These are phyloP conservation scores for Rhagoletis pomonella DNA, from an alignment of 1,140 invertebrate genomes.

Conservation along the genomic window DNA sequence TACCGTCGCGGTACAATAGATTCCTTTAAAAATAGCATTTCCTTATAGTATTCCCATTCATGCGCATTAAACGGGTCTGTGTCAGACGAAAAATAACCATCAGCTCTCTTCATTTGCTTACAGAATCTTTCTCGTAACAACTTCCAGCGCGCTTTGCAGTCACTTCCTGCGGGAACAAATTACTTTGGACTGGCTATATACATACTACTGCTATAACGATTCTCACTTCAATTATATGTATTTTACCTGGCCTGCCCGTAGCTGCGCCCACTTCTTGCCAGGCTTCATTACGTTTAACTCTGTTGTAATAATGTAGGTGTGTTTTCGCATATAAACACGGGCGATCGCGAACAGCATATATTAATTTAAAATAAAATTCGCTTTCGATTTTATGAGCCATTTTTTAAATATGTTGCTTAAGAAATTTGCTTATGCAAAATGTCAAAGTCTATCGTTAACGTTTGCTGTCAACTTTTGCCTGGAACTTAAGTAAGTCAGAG, in stretches of 20 bases:
- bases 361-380: slow-evolving; percentile 14
- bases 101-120: slow-evolving; percentile 24
- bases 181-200: not conserved
- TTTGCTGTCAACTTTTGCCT: slow-evolving; percentile 10
- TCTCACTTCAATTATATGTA: not conserved
- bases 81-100: not conserved
- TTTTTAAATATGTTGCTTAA: not conserved
- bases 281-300: slow-evolving; percentile 25
- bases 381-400: slow-evolving; percentile 7
- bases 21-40: slow-evolving; percentile 17
- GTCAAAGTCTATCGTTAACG: not conserved
- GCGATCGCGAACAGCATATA: not conserved
- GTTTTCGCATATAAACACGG: slow-evolving; percentile 18
- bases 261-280: slow-evolving; percentile 14
- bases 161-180: not conserved
- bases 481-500: not conserved
- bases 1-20: slow-evolving; percentile 28
- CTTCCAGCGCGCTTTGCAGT: slow-evolving; percentile 41
- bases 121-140: slow-evolving; percentile 17
- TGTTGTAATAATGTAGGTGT: slow-evolving; percentile 27
- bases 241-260: not conserved
- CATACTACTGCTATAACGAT: not conserved
- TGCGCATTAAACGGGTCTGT: not conserved
- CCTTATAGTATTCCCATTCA: slow-evolving; percentile 38
- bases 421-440: slow-evolving; percentile 34